Base-by-base conservation (phyloP, 2,797 vertebrate genomes). In the Amblyraja radiata region DNA sequence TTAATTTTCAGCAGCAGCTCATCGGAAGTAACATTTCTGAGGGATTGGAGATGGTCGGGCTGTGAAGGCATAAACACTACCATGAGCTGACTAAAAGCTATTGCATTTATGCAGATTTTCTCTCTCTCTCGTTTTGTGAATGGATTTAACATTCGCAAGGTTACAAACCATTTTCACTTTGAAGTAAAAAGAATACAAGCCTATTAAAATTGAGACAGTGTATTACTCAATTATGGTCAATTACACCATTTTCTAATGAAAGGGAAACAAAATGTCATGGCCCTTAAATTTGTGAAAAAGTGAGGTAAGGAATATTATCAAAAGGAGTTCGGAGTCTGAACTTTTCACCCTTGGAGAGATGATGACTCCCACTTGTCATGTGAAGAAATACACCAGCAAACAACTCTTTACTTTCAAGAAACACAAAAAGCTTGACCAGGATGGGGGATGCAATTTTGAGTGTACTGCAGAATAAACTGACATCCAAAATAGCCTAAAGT, bases 41-140 rank as follows among this genome's bases (percentile, higher is more conserved):
- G 39, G 54, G 71, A 92, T 76, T 9, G 46, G 63, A 39, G 39
- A 74, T 74, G 36, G 39, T 54, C 71, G 76, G 71, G 23, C 71
- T 76, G 39, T 36, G 46, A 28, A 28, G 71, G 10, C 90, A 88
- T 88, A 92, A 68, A 76, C 76, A 18, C 54, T 9, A 71, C 71
- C 39, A 54, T 16, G 90, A 76, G 32, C 39, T 28, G 90, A 36
- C 68, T 46, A 28, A 73, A 90, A 90, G 68, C 6, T 32, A 74
- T 46, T 91, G 63, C 28, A 14, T 74, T 74, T 54, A 91, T 73
- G 88, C 88, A 71, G 88, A 71, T 36, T 90, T 71, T 90, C 71
- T 28, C 46, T 32, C 88, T 39, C 9, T 25, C 68, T 10, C 88
- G 10, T 39, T 73, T 73, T 91, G n/a, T 39, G 68, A 90, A 73